A percentile compares a stretch with the other conserved stretches of the same genome.
These are phyloP conservation scores for Crematogaster levior DNA, from an alignment of 2,888 invertebrate genomes.

Conservation along the genomic window DNA sequence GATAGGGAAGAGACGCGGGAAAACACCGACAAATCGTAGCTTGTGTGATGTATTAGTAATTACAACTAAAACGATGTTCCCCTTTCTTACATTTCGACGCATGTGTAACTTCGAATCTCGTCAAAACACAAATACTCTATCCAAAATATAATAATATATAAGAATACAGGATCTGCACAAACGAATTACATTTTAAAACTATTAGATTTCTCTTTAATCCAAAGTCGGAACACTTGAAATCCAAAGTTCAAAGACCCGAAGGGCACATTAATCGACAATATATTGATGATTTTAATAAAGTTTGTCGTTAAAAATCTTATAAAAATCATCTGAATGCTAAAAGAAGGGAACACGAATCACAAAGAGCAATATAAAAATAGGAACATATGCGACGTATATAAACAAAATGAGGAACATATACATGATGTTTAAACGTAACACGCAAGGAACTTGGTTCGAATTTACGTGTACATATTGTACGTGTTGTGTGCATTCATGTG, in stretches of 20 bases:
- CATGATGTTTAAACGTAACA: conserved; percentile 77
- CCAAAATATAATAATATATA: not conserved
- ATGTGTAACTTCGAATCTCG: conserved; percentile 47
- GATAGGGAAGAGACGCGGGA: conserved; percentile 18
- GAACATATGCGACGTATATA: conserved; percentile 79
- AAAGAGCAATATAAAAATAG: conserved; percentile 79
- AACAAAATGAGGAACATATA: conserved; percentile 82
- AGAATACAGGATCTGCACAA: not conserved
- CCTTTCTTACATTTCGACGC: conserved; percentile 55
- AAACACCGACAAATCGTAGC: conserved; percentile 58
- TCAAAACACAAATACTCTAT: not conserved
- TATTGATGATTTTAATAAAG: conserved; percentile 15
- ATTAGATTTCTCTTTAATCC: conserved; percentile 1
- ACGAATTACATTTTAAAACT: not conserved
- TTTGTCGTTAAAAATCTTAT: conserved; percentile 7
- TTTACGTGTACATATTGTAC: conserved; percentile 65
- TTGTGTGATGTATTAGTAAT: conserved; percentile 58
- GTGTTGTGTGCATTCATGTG: conserved; percentile 50
- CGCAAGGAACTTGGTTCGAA: conserved; percentile 81
- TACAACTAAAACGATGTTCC: conserved; percentile 59
- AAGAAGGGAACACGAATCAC: conserved; percentile 72
- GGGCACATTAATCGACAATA: conserved; percentile 9
- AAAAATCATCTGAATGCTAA: conserved; percentile 48
- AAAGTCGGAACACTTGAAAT: not conserved
- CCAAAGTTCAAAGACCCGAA: conserved; percentile 6